Evolutionary conservation across 2,797 vertebrate genomes (phyloP), one percentile per base, ranked within the genome.

Genomic region (Syncerus caffer): DNA sequence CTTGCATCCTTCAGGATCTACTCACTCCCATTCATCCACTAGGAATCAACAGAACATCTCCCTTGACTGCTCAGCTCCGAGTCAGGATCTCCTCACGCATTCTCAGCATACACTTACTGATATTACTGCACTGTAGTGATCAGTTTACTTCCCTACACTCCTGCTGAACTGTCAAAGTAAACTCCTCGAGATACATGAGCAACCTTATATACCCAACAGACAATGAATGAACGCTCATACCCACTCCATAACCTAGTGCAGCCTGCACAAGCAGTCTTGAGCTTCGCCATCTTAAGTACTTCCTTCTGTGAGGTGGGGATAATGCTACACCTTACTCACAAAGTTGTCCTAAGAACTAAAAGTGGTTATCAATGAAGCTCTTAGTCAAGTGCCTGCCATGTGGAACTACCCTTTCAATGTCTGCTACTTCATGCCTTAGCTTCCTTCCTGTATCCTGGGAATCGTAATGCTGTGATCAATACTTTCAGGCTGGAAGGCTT

Each of bases 1-100:
- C 67, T 60, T 85, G 91, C 29, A 92, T 64, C 62, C 57, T 95
- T 89, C 58, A 91, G 47, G 45, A 47, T 85, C 71, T 58, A 67
- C 45, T 93, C 47, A 95, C 21, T 93, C 79, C 38, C 91, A 95
- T 80, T 91, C 57, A 96, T 45, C 45, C 21, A n/a, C 55, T 31
- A 95, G 27, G 42, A 92, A 87, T 95, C 76, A 93, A 94, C 45
- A 88, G 16, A 89, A 76, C 25, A 97, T 62, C n/a, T 95, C 34
- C 27, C 53, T 34, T 74, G 47, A 76, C 55, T 21, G 42, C 14
- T 96, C 53, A 93, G 71, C 38, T 86, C 57, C 78, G 90, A 95
- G 47, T 87, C 58, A 96, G 45, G 21, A 50, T 93, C 53, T 78
- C 78, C 55, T 89, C 45, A 50, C 4, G 16, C 2, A 45, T n/a